Percentiles rank a stretch among this genome's conserved stretches.
Conservation (phyloP, 1,140 invertebrate genomes). For the Drosophila busckii region DNA sequence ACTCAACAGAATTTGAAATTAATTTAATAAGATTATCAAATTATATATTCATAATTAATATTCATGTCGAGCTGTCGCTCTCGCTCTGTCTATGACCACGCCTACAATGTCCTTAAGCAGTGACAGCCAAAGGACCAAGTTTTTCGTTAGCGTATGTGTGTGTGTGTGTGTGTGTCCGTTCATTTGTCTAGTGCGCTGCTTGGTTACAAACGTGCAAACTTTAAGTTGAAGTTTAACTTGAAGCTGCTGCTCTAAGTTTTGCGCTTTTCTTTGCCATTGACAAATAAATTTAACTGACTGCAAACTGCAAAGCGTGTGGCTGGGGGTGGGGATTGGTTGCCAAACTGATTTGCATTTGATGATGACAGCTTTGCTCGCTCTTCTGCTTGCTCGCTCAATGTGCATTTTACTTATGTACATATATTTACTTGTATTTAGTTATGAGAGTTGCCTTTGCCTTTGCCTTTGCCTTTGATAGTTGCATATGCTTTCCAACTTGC, state of each 20-base stretch:
- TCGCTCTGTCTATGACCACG: neutral
- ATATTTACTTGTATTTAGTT: slow-evolving; percentile 14
- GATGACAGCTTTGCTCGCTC: slow-evolving; percentile 43
- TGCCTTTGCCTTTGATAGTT: neutral
- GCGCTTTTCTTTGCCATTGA: slow-evolving; percentile 69
- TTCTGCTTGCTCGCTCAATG: slow-evolving; percentile 22
- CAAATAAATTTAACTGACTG: slow-evolving; percentile 56
- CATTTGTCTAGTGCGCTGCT: slow-evolving; percentile 39
- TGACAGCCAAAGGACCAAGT: slow-evolving; percentile 22
- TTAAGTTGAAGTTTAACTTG: slow-evolving; percentile 22
- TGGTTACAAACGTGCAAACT: slow-evolving; percentile 33
- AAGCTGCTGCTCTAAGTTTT: slow-evolving; percentile 34
- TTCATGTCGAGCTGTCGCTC: slow-evolving; percentile 46
- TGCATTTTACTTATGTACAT: too few relatives aligned
- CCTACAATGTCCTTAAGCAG: neutral
- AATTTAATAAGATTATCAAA: slow-evolving; percentile 77
- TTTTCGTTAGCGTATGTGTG: slow-evolving; percentile 11
- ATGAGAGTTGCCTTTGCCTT: neutral
- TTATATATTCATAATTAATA: slow-evolving; percentile 76
- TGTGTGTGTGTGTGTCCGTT: slow-evolving; percentile 8
- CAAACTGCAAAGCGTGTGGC: neutral
- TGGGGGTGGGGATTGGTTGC: neutral
- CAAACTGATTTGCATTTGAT: slow-evolving; percentile 54
- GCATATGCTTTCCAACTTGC: neutral
- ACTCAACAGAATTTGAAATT: slow-evolving; percentile 71